Evolutionary conservation across 2,888 invertebrate species (phyloP), one percentile per base, ranked within the genome.

Genomic region (Leistus spinibarbis): DNA sequence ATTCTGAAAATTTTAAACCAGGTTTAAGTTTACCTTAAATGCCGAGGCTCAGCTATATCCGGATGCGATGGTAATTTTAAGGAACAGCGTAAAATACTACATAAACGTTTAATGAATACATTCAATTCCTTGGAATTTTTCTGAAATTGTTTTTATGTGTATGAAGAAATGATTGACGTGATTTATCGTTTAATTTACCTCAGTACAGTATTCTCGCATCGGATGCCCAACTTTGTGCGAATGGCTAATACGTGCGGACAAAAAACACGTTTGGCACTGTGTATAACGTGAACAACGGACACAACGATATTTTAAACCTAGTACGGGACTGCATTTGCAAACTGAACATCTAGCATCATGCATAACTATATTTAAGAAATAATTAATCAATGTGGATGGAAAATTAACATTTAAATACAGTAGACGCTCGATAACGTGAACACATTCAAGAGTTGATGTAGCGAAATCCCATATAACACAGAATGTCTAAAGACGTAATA

Each of bases 261-360:
- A 88, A 83, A 92, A 93, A 83, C 92, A 93, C 40, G 86, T 85
- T 82, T 92, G 92, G 80, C 92, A 93, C 79, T 91, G 89, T 80
- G 90, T 89, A 81, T 90, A 92, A 76, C 88, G 88, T 54, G 90
- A 86, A 82, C 91, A 93, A 80, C 89, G 89, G 70, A 90, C 82
- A 83, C 92, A 93, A 76, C 88, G 88, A 83, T 92, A 92, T 76
- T 90, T 87, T 75, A 88, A 84, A 13, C 92, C 92, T 79, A 87
- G 84, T 54, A 91, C 85, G 0, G 91, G 90, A 56, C 83, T 87
- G 2, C 85, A 81, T 82, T 89, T 89, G 80, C 91, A 91, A 1
- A 88, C 87, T 27, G 88, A 88, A 83, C 92, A 92, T 81, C 88
- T 89, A 13, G 88, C 86, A 76, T 87, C 86, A 81, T 92, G 91